Evolutionary conservation across 2,888 invertebrate genomes (phyloP), one percentile per base, ranked within the genome.

Genomic region (Rosalia funebris): DNA sequence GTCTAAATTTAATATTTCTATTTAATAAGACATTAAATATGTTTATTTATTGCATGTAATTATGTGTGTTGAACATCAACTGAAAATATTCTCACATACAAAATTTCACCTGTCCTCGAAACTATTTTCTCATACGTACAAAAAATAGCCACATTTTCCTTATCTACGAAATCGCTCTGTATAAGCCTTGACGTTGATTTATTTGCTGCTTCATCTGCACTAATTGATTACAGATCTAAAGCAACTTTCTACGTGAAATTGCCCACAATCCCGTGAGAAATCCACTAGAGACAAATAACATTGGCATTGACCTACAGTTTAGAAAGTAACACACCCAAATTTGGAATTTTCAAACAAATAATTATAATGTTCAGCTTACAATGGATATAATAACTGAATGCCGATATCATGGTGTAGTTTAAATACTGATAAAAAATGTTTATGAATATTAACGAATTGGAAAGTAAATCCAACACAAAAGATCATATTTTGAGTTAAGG

Each of bases 241-340:
- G 25, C 25, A 39, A 50, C 50, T 50, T 50, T 50, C 50, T 39
- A 50, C 39, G n/a, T 10, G 39, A 25, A 46, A 34, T 20, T 44
- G 11, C 25, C 20, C 5, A 7, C 25, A 44, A 25, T 44, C 20
- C 19, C 2, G 14, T 34, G 32, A 16, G 11, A 34, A 50, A 20
- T 12, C 17, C 14, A 36, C 25, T 14, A 50, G 39, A 50, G 15
- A 37, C 7, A 19, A 17, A 25, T 17, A 39, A 39, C 37, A 39
- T 31, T 50, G 50, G 31, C 50, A 50, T 50, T 50, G 50, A 50
- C 50, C 50, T 50, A 50, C 15, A 37, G 12, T 39, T 50, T 50
- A 39, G 50, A 50, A 50, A 50, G 50, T 50, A 37, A 50, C 50
- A 50, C 37, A 39, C 50, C 50, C 37, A 14, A 37, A 12, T 34